A percentile compares a stretch with the other conserved stretches of the same genome.
phyloP scores from a whole-genome alignment of 2,797 vertebrate species.

The Amniataba percoides region DNA sequence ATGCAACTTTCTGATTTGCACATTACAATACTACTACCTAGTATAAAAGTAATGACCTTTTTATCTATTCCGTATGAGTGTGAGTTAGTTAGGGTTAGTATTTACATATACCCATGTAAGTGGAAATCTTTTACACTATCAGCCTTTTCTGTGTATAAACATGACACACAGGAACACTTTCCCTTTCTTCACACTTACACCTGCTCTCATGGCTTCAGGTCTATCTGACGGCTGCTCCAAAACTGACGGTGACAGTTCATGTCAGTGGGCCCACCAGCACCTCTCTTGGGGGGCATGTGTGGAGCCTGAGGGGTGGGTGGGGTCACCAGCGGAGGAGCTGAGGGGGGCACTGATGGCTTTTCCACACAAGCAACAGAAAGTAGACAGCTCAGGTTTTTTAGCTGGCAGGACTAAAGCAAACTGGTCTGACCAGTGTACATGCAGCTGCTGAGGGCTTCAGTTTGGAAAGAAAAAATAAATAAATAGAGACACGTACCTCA shows the following conservation, averaged over 20 bases:
- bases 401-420: slow-evolving; percentile 46
- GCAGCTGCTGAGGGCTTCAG: slow-evolving; percentile 40
- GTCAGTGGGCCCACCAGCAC: slow-evolving; percentile 32
- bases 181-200: background rate
- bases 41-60: too few relatives aligned
- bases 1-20: too few relatives aligned
- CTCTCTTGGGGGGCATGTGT: slow-evolving; percentile 32
- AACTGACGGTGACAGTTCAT: slow-evolving; percentile 22
- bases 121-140: background rate
- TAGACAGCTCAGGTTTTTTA: slow-evolving; percentile 49
- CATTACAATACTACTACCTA: too few relatives aligned
- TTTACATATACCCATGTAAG: too few relatives aligned
- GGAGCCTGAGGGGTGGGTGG: slow-evolving; percentile 9
- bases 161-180: background rate
- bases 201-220: slow-evolving; percentile 19
- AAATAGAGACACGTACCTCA: background rate
- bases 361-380: slow-evolving; percentile 54
- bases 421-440: slow-evolving; percentile 67
- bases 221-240: slow-evolving; percentile 14
- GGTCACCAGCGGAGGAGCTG: background rate
- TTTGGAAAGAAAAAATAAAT: too few relatives aligned
- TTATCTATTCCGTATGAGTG: too few relatives aligned
- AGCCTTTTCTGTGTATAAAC: background rate
- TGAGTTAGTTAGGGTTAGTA: too few relatives aligned
- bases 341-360: slow-evolving; percentile 8